Base-by-base conservation (phyloP, 2,797 vertebrate genomes). In the Ispidina picta region DNA sequence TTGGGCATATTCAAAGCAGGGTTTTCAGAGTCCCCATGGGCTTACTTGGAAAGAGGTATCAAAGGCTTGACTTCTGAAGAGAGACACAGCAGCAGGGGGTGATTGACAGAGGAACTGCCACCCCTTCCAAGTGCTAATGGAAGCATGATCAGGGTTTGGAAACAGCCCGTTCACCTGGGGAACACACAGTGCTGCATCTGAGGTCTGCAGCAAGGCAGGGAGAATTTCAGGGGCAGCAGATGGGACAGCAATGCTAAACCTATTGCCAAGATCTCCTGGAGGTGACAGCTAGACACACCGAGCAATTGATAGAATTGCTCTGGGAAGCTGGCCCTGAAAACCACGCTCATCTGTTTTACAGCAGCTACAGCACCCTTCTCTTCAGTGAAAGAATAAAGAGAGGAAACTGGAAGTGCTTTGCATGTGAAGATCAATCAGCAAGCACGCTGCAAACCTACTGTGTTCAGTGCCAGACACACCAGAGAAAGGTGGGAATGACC, bases 61-160 rank as follows among this genome's bases (percentile, higher is more conserved):
- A 95, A 93, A 94, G 76, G 52, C 56, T 76, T 79, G 58, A 54
- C 85, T 95, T 93, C 92, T 86, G 81, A 95, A 60, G 74, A 76
- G 54, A 93, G 74, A 23, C 33, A 31, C 48, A n/a, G 74, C 83
- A 80, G 92, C 26, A 66, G 49, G 29, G 71, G 33, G 66, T 88
- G 77, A 92, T 10, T 91, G 92, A 87, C 15, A 85, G 75, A 65
- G 58, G 81, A 80, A 83, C 69, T 93, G 78, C 65, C 73, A 85
- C 46, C 65, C 37, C 49, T 96, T 79, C 71, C 41, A 91, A 91
- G 95, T 79, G 83, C 87, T 93, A 95, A 94, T 86, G 64, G 33
- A 86, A 89, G 76, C 85, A 92, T 22, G 64, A 66, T 49, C 51
- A 58, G 88, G 49, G 48, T 86, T 93, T 94, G 87, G 86, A 86